Percentiles rank a stretch among this genome's conserved stretches.
Conservation (phyloP, 2,113 vertebrate species). For the Xerus inauris region DNA sequence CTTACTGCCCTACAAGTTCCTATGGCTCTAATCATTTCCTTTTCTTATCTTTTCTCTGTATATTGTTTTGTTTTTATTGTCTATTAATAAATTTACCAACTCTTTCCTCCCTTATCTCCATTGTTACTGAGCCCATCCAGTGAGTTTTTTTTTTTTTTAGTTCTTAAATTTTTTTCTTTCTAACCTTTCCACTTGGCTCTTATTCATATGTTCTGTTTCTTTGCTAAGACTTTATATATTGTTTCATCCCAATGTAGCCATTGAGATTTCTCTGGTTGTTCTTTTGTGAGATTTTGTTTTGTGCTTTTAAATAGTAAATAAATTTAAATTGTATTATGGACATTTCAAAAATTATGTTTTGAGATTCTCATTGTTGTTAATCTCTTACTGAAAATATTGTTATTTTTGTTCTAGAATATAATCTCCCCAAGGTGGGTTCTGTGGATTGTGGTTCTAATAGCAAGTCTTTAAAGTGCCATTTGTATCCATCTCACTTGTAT, state of each 20-base stretch:
- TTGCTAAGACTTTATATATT: background rate
- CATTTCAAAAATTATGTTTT: background rate
- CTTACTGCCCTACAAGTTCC: background rate
- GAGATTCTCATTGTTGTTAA: background rate
- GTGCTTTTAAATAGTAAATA: background rate
- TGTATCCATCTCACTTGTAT: background rate
- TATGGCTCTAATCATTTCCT: background rate
- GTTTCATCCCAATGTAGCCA: background rate
- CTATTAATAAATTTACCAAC: background rate
- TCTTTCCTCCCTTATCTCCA: background rate
- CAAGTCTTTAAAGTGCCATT: background rate
- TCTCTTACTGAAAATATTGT: background rate
- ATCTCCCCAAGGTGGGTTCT: background rate
- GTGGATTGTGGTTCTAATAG: background rate
- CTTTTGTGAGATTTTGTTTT: background rate
- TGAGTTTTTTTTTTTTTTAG: background rate
- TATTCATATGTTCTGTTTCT: background rate
- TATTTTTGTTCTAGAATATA: background rate
- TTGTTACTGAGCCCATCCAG: background rate
- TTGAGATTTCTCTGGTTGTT: background rate
- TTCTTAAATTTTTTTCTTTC: background rate
- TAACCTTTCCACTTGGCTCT: background rate
- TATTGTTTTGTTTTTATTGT: background rate
- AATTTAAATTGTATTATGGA: background rate
- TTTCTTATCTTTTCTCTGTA: background rate